Percentiles rank a stretch among this genome's conserved stretches.
These are phyloP conservation scores for Ormyrus nitidulus DNA, from an alignment of 2,888 invertebrate genomes.

Conservation along the genomic window DNA sequence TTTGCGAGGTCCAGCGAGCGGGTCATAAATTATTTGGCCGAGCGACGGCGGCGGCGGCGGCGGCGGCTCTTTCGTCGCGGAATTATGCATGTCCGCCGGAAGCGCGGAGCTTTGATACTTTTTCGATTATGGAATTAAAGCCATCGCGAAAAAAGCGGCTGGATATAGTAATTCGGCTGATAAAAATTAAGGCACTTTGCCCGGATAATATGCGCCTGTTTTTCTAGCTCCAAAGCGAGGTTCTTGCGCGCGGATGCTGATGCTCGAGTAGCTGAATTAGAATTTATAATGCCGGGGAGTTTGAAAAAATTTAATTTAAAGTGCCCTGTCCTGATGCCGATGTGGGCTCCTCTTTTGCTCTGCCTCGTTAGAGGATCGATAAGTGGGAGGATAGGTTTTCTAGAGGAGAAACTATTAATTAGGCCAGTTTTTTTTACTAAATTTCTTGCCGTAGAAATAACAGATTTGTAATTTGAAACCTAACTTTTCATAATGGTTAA, in stretches of 20 bases:
- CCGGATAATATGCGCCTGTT: slow-evolving; percentile 23
- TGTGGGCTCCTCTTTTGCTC: background rate
- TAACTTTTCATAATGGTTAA: too few relatives aligned
- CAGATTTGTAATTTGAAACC: too few relatives aligned
- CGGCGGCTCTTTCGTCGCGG: too few relatives aligned
- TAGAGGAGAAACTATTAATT: too few relatives aligned
- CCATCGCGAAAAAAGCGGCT: too few relatives aligned
- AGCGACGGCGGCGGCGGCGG: background rate
- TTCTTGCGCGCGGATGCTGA: background rate
- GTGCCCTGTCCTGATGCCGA: slow-evolving; percentile 51
- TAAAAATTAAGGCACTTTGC: background rate
- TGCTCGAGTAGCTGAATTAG: slow-evolving; percentile 23
- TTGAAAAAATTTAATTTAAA: slow-evolving; percentile 59
- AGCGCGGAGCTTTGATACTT: too few relatives aligned
- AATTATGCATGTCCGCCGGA: too few relatives aligned
- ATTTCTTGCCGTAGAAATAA: too few relatives aligned
- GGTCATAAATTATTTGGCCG: slow-evolving; percentile 32
- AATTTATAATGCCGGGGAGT: slow-evolving; percentile 41
- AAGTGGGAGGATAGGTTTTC: slow-evolving; percentile 16
- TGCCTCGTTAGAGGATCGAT: slow-evolving; percentile 3
- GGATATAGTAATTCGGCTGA: background rate
- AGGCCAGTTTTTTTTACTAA: too few relatives aligned
- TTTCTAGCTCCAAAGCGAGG: slow-evolving; percentile 23
- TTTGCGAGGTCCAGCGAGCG: background rate
- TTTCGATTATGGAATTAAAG: too few relatives aligned